These are phyloP conservation scores for Bufotes viridis DNA, from an alignment of 2,797 vertebrate genomes.

Conservation along the genomic window DNA sequence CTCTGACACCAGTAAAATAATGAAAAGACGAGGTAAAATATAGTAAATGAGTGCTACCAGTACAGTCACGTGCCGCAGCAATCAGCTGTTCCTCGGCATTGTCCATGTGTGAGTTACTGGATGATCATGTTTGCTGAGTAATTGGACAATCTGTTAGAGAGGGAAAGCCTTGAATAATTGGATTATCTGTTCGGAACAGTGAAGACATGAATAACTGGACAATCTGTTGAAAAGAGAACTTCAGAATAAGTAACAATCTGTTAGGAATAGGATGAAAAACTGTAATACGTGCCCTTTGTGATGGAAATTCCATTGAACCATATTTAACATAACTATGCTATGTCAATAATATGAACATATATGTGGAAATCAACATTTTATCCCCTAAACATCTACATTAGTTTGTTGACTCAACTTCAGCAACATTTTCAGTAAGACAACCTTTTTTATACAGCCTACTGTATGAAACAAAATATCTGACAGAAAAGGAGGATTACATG, in stretches of 20 bases:
- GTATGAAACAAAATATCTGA: not conserved
- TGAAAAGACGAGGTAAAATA: not conserved
- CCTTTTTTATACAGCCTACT: not conserved
- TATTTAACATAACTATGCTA: constrained; percentile 9
- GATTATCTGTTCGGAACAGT: constrained; percentile 43
- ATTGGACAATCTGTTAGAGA: constrained; percentile 58
- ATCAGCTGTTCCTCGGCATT: constrained; percentile 24
- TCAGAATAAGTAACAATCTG: constrained; percentile 51
- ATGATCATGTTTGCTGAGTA: constrained; percentile 49
- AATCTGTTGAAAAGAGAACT: constrained; percentile 51
- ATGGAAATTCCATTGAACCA: constrained; percentile 2
- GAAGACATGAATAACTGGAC: constrained; percentile 51
- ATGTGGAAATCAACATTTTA: constrained; percentile 35
- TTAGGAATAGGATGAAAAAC: constrained; percentile 33
- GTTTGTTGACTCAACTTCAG: not conserved
- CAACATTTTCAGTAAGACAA: not conserved
- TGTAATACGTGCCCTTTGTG: not conserved
- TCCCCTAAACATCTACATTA: not conserved
- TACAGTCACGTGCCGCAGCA: not conserved
- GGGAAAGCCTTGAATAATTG: constrained; percentile 54
- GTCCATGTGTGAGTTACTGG: constrained; percentile 37
- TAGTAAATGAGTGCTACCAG: constrained; percentile 3
- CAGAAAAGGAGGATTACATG: not conserved
- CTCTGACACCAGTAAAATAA: constrained; percentile 18
- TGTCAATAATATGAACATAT: not conserved